Percentiles rank a stretch among this genome's conserved stretches.
Conservation (phyloP, 2,113 vertebrate genomes). For the Oryzias curvinotus region DNA sequence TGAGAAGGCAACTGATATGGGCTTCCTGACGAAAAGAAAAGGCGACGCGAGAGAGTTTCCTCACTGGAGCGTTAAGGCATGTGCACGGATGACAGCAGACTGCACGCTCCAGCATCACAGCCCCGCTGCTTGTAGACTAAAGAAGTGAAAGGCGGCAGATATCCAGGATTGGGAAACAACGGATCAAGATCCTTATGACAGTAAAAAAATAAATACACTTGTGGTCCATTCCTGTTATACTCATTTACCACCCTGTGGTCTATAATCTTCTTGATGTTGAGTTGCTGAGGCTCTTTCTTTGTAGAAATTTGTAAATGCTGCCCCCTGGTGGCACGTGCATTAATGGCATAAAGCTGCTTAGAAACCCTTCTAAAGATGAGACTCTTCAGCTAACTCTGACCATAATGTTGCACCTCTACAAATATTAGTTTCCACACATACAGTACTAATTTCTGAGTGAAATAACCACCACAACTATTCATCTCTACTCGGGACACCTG, state of each 20-base stretch:
- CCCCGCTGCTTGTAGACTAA: conserved; percentile 12
- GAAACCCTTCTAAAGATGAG: too few relatives aligned
- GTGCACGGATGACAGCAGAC: conserved; percentile 9
- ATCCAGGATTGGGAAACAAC: not conserved
- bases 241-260: not conserved
- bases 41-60: conserved; percentile 27
- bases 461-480: too few relatives aligned
- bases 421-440: too few relatives aligned
- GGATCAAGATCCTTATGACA: not conserved
- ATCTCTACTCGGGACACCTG: not conserved
- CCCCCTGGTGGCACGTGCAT: too few relatives aligned
- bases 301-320: not conserved
- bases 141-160: conserved; percentile 22
- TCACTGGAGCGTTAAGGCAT: conserved; percentile 34
- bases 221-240: conserved; percentile 16
- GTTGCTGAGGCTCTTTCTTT: not conserved
- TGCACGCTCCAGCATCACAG: not conserved
- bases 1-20: conserved; percentile 40
- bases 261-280: not conserved
- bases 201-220: conserved; percentile 1
- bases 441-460: too few relatives aligned
- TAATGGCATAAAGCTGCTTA: too few relatives aligned
- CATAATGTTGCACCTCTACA: too few relatives aligned
- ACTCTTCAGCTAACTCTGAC: too few relatives aligned
- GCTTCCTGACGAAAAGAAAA: conserved; percentile 11